These are phyloP conservation scores for Pyrgilauda ruficollis DNA, from an alignment of 2,113 vertebrate species.

Conservation along the genomic window DNA sequence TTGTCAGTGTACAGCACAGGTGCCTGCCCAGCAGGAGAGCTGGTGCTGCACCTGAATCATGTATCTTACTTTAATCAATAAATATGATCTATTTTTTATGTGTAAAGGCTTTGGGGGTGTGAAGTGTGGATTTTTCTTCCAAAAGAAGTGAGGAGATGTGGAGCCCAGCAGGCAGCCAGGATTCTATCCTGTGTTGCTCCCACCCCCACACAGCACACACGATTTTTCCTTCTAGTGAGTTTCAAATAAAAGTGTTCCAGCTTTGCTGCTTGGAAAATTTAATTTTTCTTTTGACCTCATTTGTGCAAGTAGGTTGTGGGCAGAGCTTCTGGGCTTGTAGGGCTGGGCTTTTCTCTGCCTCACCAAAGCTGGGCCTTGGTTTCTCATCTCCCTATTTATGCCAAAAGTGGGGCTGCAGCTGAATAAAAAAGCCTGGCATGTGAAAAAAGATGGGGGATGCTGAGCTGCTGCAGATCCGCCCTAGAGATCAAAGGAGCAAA, in stretches of 20 bases:
- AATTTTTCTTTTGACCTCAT: not conserved
- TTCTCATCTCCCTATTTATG: not conserved
- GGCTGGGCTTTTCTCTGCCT: not conserved
- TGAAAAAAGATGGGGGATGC: not conserved
- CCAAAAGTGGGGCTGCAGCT: not conserved
- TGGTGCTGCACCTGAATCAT: conserved; percentile 21
- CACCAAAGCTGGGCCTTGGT: not conserved
- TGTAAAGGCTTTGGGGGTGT: not conserved
- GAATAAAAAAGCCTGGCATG: not conserved
- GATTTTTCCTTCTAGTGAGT: not conserved
- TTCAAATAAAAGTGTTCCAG: not conserved
- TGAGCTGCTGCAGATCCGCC: not conserved
- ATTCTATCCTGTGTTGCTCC: not conserved
- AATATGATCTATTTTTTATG: conserved; percentile 61
- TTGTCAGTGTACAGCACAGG: not conserved
- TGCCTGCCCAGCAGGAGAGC: not conserved
- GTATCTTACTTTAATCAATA: conserved; percentile 61
- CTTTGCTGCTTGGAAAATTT: not conserved
- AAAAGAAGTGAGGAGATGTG: not conserved
- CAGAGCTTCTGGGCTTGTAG: not conserved
- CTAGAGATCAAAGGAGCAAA: not conserved
- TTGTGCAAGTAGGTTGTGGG: not conserved
- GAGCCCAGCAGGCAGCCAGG: not conserved
- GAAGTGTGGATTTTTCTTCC: not conserved
- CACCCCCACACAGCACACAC: not conserved